Evolutionary conservation across 2,797 vertebrate species (phyloP).

Genomic region (Loris lydekkerianus): DNA sequence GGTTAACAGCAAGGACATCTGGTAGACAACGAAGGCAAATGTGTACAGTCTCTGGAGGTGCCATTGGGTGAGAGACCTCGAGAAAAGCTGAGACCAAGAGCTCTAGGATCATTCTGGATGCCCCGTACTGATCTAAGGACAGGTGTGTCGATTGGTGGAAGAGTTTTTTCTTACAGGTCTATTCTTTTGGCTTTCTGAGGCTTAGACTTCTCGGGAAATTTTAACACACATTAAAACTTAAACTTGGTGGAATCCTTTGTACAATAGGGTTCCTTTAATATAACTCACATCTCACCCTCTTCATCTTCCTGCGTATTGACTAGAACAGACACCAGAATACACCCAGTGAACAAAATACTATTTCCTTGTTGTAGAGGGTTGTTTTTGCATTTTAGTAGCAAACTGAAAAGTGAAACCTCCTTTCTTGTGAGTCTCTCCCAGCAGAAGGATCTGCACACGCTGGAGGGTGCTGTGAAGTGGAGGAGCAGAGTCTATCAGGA

Average conservation of each 20-base stretch:
- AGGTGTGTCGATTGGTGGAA: accelerated
- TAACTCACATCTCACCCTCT: background rate
- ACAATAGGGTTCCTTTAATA: background rate
- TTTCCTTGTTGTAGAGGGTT: background rate
- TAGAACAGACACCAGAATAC: background rate
- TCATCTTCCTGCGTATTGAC: background rate
- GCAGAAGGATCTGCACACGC: accelerated
- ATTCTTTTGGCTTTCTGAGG: background rate
- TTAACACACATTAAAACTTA: background rate
- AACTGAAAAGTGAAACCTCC: background rate
- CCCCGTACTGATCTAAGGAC: background rate
- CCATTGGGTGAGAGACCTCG: background rate
- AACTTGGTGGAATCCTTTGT: background rate
- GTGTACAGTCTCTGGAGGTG: background rate
- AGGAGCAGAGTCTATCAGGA: accelerated
- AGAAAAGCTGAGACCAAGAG: background rate
- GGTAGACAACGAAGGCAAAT: background rate
- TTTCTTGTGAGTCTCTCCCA: background rate
- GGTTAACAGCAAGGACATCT: background rate
- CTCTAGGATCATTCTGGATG: accelerated
- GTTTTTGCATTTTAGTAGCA: background rate
- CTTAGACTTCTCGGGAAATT: background rate
- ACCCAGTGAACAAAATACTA: background rate
- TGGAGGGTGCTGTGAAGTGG: accelerated
- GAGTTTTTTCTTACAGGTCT: background rate